A percentile compares a stretch with the other conserved stretches of the same genome.
Conservation (phyloP, 2,797 vertebrate species). For the Melanotaenia maccullochi region DNA sequence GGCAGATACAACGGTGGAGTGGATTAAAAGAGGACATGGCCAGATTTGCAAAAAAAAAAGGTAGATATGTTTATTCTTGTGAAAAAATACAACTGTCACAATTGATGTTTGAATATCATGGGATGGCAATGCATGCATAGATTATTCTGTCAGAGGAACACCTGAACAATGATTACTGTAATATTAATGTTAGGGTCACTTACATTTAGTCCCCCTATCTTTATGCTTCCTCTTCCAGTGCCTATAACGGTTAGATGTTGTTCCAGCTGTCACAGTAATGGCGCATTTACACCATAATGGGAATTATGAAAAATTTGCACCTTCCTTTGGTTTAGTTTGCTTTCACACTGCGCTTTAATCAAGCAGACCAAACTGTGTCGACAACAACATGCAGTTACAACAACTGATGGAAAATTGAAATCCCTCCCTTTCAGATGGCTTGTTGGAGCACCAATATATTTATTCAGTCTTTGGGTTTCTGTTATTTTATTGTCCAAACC, state of each 20-base stretch:
- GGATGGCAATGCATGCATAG: neutral
- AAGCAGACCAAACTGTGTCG: too few relatives aligned
- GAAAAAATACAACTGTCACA: neutral
- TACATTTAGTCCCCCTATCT: neutral
- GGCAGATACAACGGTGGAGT: neutral
- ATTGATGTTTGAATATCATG: neutral
- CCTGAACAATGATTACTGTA: neutral
- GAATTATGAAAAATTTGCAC: too few relatives aligned
- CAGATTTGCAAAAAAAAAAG: neutral
- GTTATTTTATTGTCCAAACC: too few relatives aligned
- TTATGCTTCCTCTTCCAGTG: neutral
- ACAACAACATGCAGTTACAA: too few relatives aligned
- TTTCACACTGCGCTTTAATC: too few relatives aligned
- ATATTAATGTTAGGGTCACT: neutral
- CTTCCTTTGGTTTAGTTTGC: too few relatives aligned
- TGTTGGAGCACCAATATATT: too few relatives aligned
- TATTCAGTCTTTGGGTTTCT: too few relatives aligned
- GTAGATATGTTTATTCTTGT: neutral
- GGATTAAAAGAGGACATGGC: neutral
- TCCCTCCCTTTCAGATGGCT: too few relatives aligned
- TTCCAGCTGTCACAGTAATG: neutral
- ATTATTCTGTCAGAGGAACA: neutral
- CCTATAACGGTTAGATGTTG: neutral
- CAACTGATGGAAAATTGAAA: too few relatives aligned
- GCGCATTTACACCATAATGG: too few relatives aligned